These are phyloP conservation scores for Melolontha melolontha DNA, from an alignment of 2,888 invertebrate genomes.

Conservation along the genomic window DNA sequence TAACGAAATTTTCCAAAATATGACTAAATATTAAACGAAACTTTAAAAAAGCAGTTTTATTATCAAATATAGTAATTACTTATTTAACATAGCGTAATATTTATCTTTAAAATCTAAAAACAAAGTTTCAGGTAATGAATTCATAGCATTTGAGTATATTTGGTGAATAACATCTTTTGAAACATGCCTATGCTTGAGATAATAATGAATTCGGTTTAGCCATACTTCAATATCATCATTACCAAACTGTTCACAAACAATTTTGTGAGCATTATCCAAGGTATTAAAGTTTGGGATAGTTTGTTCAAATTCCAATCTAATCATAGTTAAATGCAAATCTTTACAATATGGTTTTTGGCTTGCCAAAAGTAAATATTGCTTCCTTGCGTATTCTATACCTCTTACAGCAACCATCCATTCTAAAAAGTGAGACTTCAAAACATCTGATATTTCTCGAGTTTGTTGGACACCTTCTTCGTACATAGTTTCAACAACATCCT, in stretches of 20 bases:
- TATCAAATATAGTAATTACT: too few relatives aligned
- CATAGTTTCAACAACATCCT: slow-evolving; percentile 61
- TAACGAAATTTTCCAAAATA: too few relatives aligned
- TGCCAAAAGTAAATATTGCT: slow-evolving; percentile 71
- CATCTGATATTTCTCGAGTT: slow-evolving; percentile 66
- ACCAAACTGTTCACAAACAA: slow-evolving; percentile 77
- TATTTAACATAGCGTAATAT: background rate
- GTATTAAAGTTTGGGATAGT: slow-evolving; percentile 66
- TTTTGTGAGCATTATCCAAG: slow-evolving; percentile 73
- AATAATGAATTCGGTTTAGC: slow-evolving; percentile 74
- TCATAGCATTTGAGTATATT: slow-evolving; percentile 7
- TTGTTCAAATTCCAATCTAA: slow-evolving; percentile 68
- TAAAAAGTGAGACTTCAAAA: slow-evolving; percentile 73
- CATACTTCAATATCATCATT: slow-evolving; percentile 76
- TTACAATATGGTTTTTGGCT: slow-evolving; percentile 55
- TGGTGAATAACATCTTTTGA: background rate
- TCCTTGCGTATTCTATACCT: slow-evolving; percentile 72
- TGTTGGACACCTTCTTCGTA: slow-evolving; percentile 66
- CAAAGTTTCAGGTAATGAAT: background rate
- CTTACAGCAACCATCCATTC: slow-evolving; percentile 66
- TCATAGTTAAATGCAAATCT: slow-evolving; percentile 60
- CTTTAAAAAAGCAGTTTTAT: too few relatives aligned
- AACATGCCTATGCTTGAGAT: background rate
- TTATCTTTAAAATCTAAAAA: slow-evolving; percentile 14
- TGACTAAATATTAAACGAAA: too few relatives aligned